Evolutionary conservation across 1,140 invertebrate species (phyloP).

Genomic region (Sycobia sp.): DNA sequence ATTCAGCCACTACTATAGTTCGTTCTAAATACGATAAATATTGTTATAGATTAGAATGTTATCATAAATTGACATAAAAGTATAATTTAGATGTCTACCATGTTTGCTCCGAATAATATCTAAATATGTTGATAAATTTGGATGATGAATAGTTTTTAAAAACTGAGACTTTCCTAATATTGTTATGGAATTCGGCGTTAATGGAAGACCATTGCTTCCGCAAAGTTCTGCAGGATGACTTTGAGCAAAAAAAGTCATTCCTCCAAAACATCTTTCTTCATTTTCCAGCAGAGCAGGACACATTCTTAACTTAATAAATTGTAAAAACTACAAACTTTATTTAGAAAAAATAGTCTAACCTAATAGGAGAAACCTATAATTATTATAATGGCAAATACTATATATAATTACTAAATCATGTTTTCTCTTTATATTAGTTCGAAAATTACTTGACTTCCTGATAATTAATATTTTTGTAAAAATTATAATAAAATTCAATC

Average conservation of each 20-base stretch:
- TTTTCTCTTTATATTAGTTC: too few species aligned
- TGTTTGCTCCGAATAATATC: conserved; percentile 93
- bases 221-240: conserved; percentile 89
- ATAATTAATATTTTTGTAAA: too few species aligned
- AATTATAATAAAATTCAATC: too few species aligned
- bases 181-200: conserved; percentile 94
- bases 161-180: conserved; percentile 88
- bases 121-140: conserved; percentile 85
- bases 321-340: too few species aligned
- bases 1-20: conserved; percentile 87
- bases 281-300: conserved; percentile 56
- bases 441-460: too few species aligned
- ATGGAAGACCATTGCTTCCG: conserved; percentile 91
- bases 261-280: conserved; percentile 71
- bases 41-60: conserved; percentile 19
- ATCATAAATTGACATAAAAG: conserved; percentile 3
- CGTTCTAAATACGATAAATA: conserved; percentile 70
- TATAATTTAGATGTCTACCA: conserved; percentile 66
- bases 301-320: conserved; percentile 50
- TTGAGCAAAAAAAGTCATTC: conserved; percentile 88
- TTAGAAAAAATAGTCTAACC: too few species aligned
- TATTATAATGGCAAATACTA: background rate
- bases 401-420: background rate
- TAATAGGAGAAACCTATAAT: too few species aligned
- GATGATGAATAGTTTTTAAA: conserved; percentile 80